These are phyloP conservation scores for Rhyacichthys aspro DNA, from an alignment of 2,797 vertebrate species.

Conservation along the genomic window DNA sequence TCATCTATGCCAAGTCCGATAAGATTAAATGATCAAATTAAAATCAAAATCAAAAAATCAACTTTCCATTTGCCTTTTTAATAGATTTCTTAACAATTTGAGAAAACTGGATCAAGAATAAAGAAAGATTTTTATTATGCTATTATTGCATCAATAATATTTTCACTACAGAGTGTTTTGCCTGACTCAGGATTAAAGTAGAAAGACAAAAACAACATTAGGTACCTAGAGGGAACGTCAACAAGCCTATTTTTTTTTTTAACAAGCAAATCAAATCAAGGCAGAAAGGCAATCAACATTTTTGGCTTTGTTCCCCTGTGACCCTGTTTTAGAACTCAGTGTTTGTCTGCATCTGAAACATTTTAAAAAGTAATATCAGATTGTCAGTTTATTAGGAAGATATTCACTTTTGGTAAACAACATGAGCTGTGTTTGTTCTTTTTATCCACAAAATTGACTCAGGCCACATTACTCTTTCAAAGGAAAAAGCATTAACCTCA, in stretches of 20 bases:
- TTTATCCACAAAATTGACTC: too few species aligned
- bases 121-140: not conserved
- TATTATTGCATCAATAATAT: not conserved
- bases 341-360: slow-evolving; percentile 2
- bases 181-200: not conserved
- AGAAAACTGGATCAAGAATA: too few species aligned
- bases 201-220: slow-evolving; percentile 6
- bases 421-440: not conserved
- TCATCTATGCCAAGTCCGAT: too few species aligned
- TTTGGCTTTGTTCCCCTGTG: slow-evolving; percentile 5
- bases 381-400: not conserved
- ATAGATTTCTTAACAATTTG: too few species aligned
- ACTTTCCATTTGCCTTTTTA: too few species aligned
- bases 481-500: too few species aligned
- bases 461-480: too few species aligned
- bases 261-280: slow-evolving; percentile 29
- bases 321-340: slow-evolving; percentile 1
- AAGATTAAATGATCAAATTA: too few species aligned
- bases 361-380: slow-evolving; percentile 15
- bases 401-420: not conserved
- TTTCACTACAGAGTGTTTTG: not conserved
- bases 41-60: too few species aligned
- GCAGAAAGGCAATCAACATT: slow-evolving; percentile 25
- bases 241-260: not conserved
- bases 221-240: slow-evolving; percentile 13